Percentiles rank a stretch among this genome's conserved stretches.
phyloP scores from a whole-genome alignment of 1,140 invertebrate genomes.

The Ostrea denselamellosa region DNA sequence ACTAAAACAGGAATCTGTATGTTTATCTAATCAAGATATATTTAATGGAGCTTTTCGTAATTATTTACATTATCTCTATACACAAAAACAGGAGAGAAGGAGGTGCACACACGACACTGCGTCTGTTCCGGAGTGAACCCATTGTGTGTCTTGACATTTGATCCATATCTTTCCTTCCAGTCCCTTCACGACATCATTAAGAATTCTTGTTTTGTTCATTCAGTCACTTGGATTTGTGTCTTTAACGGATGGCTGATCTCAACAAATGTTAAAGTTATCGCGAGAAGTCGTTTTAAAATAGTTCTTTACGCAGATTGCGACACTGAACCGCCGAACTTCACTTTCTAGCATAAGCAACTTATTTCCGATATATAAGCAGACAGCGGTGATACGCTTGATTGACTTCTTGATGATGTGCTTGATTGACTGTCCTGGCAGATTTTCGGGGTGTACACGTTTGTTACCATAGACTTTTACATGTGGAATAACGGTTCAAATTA shows the following conservation, averaged over 20 bases:
- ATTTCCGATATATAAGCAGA: too few relatives aligned
- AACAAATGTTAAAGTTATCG: not conserved
- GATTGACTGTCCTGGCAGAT: too few relatives aligned
- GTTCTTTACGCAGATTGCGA: too few relatives aligned
- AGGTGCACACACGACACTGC: not conserved
- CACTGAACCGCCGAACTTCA: too few relatives aligned
- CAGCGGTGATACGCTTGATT: too few relatives aligned
- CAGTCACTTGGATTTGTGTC: constrained; percentile 10
- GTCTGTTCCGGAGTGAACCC: not conserved
- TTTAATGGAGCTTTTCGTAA: constrained; percentile 1
- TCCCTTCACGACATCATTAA: not conserved
- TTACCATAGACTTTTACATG: too few relatives aligned
- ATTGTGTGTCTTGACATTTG: not conserved
- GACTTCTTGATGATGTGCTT: too few relatives aligned
- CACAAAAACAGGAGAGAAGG: not conserved
- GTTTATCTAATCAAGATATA: constrained; percentile 22
- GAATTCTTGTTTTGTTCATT: not conserved
- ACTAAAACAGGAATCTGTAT: constrained; percentile 4
- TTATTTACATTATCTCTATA: constrained; percentile 17
- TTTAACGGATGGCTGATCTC: not conserved
- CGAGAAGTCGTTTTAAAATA: too few relatives aligned
- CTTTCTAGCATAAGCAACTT: too few relatives aligned
- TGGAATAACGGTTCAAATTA: too few relatives aligned
- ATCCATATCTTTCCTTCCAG: not conserved
- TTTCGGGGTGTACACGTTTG: too few relatives aligned